Base-by-base conservation (phyloP, 1,140 invertebrate species). In the Scaptomyza pallida region DNA sequence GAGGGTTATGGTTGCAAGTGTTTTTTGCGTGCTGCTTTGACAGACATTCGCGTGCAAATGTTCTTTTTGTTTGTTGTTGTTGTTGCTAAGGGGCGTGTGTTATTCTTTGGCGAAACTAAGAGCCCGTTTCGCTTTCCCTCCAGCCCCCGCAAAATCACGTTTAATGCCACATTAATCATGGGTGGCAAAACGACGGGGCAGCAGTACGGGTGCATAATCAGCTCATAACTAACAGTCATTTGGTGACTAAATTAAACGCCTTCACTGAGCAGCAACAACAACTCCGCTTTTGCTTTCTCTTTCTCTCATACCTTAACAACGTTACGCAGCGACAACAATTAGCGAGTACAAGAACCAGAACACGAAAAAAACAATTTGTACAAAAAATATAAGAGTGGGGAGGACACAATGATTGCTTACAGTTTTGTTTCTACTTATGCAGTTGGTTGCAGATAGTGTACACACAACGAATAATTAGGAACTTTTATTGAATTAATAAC, bases 141-240 rank as follows among this genome's bases (percentile, higher is more conserved):
- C 26, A 0, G 2, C 30, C 44, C 23, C n/a, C 37, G 6, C 40
- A 47, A 62, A 63, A 69, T 73, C 73, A 72, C 65, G 73, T 86
- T 85, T 74, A 77, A 86, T 86, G 70, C 64, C 57, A 52, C 81
- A 80, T 86, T 85, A 85, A 85, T 86, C 81, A 86, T 77, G 56
- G 10, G 48, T 16, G 13, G 8, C 35, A 45, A n/a, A 30, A 5
- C 4, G 16, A 43, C 15, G 21, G 37, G 19, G 23, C 5, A 56
- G 15, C 30, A 50, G 10, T 51, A 41, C 40, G 71, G 70, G 61
- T 72, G 72, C 78, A 75, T 70, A 78, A 82, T 76, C 78, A 81
- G 52, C 59, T 78, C 54, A 62, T 71, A 60, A 52, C 45, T 64
- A 60, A 64, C 55, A 71, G 63, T 35, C 35, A 62, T 54, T 69